Conservation (phyloP, 2,113 vertebrate species). For the Bujurquina vittata region DNA sequence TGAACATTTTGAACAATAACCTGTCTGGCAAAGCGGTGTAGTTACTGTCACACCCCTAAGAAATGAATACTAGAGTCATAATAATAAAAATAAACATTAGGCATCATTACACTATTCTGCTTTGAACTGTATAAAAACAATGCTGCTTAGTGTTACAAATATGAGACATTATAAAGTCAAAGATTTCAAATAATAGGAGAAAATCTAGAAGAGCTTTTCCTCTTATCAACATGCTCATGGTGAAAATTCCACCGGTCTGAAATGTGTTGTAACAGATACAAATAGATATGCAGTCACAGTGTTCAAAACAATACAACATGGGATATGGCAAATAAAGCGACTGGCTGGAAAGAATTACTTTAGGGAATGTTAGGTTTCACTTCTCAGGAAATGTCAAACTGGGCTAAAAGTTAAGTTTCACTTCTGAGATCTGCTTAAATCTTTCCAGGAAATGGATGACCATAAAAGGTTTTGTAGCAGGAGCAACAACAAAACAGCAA, state of each 20-base stretch:
- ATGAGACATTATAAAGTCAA: background rate
- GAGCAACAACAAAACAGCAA: constrained; percentile 1
- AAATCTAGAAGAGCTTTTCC: background rate
- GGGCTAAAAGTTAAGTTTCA: constrained; percentile 6
- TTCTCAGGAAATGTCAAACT: background rate
- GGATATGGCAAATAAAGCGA: background rate
- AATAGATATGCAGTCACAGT: background rate
- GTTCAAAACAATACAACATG: background rate
- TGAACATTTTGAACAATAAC: background rate
- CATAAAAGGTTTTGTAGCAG: constrained; percentile 23
- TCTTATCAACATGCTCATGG: background rate
- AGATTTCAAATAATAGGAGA: background rate
- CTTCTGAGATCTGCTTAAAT: background rate
- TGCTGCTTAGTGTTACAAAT: background rate
- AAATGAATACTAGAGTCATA: background rate
- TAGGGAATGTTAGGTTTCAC: background rate
- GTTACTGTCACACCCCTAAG: background rate
- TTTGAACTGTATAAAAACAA: background rate
- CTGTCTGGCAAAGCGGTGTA: background rate
- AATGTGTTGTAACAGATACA: background rate
- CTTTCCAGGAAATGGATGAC: constrained; percentile 18
- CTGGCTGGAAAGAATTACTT: background rate
- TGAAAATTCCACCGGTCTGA: background rate
- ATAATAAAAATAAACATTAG: background rate
- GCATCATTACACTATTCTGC: background rate